Percentiles rank a stretch among this genome's conserved stretches.
Evolutionary conservation across 2,888 invertebrate species (phyloP).

Genomic region (Phalera bucephala): DNA sequence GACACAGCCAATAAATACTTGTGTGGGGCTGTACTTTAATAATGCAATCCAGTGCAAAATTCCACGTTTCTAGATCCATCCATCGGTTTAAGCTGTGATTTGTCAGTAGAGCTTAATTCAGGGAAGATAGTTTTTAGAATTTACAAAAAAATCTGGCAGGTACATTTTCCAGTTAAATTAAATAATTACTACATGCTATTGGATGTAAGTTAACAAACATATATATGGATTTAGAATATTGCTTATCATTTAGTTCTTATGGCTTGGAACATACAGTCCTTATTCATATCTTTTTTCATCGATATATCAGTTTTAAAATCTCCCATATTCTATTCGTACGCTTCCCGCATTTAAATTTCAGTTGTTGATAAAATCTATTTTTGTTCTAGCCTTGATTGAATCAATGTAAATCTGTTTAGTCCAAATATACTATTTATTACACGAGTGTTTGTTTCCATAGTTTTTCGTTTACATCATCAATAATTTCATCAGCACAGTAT

Average conservation of each 20-base stretch:
- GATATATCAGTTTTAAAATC: too few relatives aligned
- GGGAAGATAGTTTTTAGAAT: background rate
- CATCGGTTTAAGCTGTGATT: background rate
- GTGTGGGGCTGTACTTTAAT: too few relatives aligned
- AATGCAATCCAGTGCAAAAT: too few relatives aligned
- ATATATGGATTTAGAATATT: conserved; percentile 35
- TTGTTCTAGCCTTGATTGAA: conserved; percentile 30
- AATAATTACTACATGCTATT: background rate
- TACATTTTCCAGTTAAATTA: background rate
- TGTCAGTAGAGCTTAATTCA: background rate
- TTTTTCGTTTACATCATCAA: conserved; percentile 48
- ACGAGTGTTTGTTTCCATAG: conserved; percentile 54
- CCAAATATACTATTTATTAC: conserved; percentile 51
- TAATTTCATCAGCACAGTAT: conserved; percentile 58
- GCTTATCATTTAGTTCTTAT: conserved; percentile 8
- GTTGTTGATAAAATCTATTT: conserved; percentile 7
- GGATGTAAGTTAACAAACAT: background rate
- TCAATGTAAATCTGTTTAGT: conserved; percentile 37
- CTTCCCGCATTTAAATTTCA: conserved; percentile 32
- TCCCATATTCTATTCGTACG: conserved; percentile 16
- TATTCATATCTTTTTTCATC: too few relatives aligned
- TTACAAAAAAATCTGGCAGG: too few relatives aligned
- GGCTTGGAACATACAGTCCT: too few relatives aligned
- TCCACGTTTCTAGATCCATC: too few relatives aligned
- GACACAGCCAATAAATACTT: too few relatives aligned